Evolutionary conservation across 2,888 invertebrate species (phyloP), one percentile per base, ranked within the genome.

Genomic region (Acanthosepion lycidas): DNA sequence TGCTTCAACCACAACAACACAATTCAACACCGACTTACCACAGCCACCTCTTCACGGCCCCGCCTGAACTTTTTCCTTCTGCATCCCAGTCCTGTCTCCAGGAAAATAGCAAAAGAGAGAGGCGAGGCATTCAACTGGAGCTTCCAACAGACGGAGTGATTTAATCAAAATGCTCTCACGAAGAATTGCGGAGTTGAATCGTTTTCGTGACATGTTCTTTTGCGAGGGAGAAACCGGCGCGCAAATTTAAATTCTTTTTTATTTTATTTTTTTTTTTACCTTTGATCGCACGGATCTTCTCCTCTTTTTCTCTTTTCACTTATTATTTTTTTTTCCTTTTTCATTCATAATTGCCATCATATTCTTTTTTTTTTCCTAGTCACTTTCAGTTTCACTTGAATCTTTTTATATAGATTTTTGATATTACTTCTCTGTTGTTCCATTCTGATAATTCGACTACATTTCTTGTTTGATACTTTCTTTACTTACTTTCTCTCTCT

Each of bases 1-100:
- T 78, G 78, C 78, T 78, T 78, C 78, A 78, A 78, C 78, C 78
- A 78, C 78, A 78, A 78, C 78, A 78, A 78, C 78, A 78, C n/a
- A 78, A 78, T n/a, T 78, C 78, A 78, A 78, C 78, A 78, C 78
- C n/a, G 78, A n/a, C 78, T 78, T 78, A 78, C n/a, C 78, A 78
- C 78, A 78, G 5, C 78, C n/a, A 78, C 15, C 12, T 33, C 15
- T 33, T 33, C 78, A n/a, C n/a, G n/a, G 1, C 23, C 78, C 78
- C n/a, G 5, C 78, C 15, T n/a, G 12, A n/a, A 0, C n/a, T 23
- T 18, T 33, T 15, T 78, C 5, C n/a, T 8, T 59, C 20, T 78
- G 15, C 78, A 78, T 78, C 78, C 78, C 78, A n/a, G 15, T 78
- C n/a, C n/a, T 33, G 78, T 78, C 78, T 33, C 15, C 78, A 15